Conservation (phyloP, 2,113 vertebrate species). For the Ptychochromis oligacanthus region DNA sequence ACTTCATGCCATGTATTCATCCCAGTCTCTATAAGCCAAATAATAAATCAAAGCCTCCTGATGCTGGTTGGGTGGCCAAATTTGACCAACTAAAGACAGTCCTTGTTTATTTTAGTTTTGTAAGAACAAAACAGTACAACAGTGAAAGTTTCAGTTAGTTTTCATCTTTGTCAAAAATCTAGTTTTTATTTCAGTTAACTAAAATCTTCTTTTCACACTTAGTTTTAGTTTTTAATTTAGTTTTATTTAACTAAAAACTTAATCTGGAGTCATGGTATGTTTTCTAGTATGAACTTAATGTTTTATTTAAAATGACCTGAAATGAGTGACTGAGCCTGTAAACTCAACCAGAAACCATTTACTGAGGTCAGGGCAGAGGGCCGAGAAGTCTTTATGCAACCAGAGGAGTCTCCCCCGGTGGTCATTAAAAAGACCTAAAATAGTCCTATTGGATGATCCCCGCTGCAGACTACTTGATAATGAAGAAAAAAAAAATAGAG, state of each 20-base stretch:
- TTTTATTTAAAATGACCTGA: neutral
- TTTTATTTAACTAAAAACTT: neutral
- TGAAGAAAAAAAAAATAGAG: no score
- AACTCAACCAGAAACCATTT: neutral
- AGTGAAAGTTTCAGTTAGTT: no score
- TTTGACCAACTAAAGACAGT: neutral
- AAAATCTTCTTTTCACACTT: no score
- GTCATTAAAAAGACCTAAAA: neutral
- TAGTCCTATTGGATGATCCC: neutral
- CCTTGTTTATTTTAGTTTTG: no score
- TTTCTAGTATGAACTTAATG: fast-evolving
- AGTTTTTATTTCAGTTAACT: no score
- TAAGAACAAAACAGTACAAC: no score
- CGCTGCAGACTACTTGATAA: neutral
- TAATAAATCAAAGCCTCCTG: neutral
- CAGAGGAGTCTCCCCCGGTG: neutral
- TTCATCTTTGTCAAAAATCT: no score
- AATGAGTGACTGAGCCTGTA: fast-evolving
- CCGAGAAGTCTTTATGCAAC: neutral
- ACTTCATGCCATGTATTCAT: neutral
- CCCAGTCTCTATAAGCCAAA: neutral
- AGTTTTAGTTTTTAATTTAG: no score
- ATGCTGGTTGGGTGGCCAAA: neutral
- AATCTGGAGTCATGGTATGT: neutral
- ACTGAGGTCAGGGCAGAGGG: neutral